Conservation (phyloP, 2,113 vertebrate species). For the Elachura formosa region DNA sequence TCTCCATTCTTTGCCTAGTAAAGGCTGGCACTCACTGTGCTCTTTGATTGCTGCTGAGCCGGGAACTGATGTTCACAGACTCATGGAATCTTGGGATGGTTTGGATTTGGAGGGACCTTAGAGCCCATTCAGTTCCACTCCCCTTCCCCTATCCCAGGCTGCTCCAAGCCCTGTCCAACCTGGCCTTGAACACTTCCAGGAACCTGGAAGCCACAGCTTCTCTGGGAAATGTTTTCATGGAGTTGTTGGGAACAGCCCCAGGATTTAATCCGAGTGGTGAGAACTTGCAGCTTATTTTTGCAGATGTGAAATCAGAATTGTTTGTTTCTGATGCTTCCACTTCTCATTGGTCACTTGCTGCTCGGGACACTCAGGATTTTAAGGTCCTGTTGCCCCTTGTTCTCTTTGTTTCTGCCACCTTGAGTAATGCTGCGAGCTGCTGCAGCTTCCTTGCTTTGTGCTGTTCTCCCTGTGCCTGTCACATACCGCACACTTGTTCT, state of each 20-base stretch:
- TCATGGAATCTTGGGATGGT: not conserved
- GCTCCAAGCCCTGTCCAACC: not conserved
- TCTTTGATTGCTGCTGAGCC: not conserved
- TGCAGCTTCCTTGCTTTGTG: not conserved
- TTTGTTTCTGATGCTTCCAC: not conserved
- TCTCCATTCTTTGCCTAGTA: not conserved
- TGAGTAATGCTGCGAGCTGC: not conserved
- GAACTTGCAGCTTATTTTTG: not conserved
- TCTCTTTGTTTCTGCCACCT: not conserved
- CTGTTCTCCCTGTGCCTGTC: not conserved
- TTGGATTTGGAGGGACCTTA: not conserved
- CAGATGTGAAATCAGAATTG: not conserved
- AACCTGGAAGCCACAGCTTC: too few species aligned
- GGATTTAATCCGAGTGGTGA: not conserved
- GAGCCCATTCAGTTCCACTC: not conserved
- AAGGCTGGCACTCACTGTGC: not conserved
- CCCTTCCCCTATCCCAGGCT: not conserved
- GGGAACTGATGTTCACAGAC: rapidly evolving
- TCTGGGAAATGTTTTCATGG: not conserved
- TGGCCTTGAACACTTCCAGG: not conserved
- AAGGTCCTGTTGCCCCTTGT: not conserved
- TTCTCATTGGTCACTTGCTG: rapidly evolving
- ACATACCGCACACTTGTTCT: not conserved
- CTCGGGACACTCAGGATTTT: not conserved
- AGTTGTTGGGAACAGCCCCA: not conserved